phyloP scores from a whole-genome alignment of 2,797 vertebrate species.

The Hippopotamyrus pictus region DNA sequence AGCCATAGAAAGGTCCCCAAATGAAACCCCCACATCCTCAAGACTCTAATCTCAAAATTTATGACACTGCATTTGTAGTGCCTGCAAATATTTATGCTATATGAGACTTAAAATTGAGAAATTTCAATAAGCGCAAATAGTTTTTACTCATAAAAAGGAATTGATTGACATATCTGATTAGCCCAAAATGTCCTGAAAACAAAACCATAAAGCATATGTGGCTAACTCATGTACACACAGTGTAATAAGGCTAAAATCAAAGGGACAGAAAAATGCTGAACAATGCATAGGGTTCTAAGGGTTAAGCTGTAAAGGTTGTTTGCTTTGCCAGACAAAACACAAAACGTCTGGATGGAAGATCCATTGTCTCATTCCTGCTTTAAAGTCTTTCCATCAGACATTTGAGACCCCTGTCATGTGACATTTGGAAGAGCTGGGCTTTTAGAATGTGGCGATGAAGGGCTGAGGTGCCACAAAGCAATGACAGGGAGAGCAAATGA shows the following conservation, averaged over 20 bases:
- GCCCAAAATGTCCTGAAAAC: background rate
- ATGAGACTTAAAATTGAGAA: background rate
- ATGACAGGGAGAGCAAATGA: background rate
- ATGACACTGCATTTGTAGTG: background rate
- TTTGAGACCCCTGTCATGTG: background rate
- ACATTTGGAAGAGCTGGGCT: background rate
- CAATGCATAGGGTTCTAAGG: background rate
- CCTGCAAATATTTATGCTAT: too few species aligned
- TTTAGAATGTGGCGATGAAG: background rate
- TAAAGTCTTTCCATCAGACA: background rate
- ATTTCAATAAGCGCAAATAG: too few species aligned
- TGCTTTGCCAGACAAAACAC: background rate
- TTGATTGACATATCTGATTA: background rate
- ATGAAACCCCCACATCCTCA: too few species aligned
- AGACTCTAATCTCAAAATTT: background rate
- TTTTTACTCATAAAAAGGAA: background rate
- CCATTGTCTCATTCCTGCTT: background rate
- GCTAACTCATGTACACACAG: background rate
- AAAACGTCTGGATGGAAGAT: background rate
- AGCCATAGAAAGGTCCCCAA: too few species aligned
- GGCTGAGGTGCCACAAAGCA: background rate
- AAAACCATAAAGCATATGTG: background rate
- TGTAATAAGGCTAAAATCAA: background rate
- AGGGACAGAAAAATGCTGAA: background rate
- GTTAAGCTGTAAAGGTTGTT: background rate